Percentiles rank a stretch among this genome's conserved stretches.
Conservation (phyloP, 2,797 vertebrate species). For the Sphenodon punctatus region DNA sequence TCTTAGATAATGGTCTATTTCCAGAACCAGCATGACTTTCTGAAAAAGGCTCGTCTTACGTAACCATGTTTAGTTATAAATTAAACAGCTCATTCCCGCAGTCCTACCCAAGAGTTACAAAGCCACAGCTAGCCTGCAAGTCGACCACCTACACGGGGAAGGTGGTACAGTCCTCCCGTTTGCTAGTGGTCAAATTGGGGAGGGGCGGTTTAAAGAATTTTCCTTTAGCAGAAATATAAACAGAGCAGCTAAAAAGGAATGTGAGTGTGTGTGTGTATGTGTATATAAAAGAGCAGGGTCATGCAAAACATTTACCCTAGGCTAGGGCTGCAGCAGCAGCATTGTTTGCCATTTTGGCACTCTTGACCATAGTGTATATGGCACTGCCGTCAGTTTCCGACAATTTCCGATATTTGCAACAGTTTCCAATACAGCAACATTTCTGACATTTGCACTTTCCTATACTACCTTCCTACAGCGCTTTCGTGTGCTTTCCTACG, state of each 20-base stretch:
- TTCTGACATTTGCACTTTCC: too few relatives aligned
- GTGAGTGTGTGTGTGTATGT: too few relatives aligned
- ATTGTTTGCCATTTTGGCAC: too few relatives aligned
- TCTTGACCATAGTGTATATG: too few relatives aligned
- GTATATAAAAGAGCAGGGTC: too few relatives aligned
- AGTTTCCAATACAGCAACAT: too few relatives aligned
- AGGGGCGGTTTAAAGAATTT: not conserved
- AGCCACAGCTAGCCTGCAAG: rapidly evolving
- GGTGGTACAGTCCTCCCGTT: rapidly evolving
- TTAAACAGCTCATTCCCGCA: not conserved
- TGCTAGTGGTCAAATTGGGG: rapidly evolving
- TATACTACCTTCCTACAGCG: too few relatives aligned
- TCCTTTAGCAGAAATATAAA: not conserved
- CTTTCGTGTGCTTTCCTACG: too few relatives aligned
- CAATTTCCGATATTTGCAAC: too few relatives aligned
- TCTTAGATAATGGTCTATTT: constrained; percentile 50
- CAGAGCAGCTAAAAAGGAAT: not conserved
- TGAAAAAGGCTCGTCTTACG: constrained; percentile 4
- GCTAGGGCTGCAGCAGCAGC: too few relatives aligned
- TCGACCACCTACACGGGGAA: not conserved
- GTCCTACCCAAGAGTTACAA: not conserved
- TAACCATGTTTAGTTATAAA: not conserved
- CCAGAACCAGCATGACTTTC: not conserved
- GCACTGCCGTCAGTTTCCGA: too few relatives aligned
- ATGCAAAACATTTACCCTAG: too few relatives aligned